Base-by-base conservation (phyloP, 92 coral and sea anemone genomes). In the Actinostola sp. region DNA sequence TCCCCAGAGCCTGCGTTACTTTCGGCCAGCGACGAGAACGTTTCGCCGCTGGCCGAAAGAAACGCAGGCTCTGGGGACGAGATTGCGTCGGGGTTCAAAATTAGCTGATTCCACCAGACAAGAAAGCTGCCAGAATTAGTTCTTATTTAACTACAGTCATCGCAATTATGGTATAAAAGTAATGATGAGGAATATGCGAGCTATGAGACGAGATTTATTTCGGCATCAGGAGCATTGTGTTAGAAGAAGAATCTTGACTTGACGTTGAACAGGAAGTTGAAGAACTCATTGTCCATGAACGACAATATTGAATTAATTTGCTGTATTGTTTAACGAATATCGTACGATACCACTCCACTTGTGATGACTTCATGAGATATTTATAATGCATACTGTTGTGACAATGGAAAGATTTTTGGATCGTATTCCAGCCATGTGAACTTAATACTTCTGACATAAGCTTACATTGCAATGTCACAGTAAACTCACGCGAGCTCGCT, bases 61-160 rank as follows among this genome's bases (percentile, higher is more conserved):
- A 16, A 10, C 32, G 28, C 31, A 20, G 20, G 31, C 31, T n/a
- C n/a, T n/a, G n/a, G n/a, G n/a, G n/a, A n/a, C n/a, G 42, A 27
- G 56, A 70, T 71, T 66, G 77, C 77, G 77, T 71, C 77, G 77
- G 62, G 62, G 25, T 71, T 71, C 66, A 71, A 71, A 71, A 24
- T 71, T 65, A 65, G 71, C 38, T 43, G 71, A 65, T 43, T 43
- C 71, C 28, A 65, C 55, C 52, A 39, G 62, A 8, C 42, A 27
- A 36, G 41, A 55, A 71, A 68, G 2, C 62, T 15, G 27, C 63
- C 75, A 54, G 42, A 71, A 28, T 71, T 55, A 71, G 77, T 35
- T 28, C 51, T 89, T 89, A 89, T 84, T 79, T 89, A 82, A 89
- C 76, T 43, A 26, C 43, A 63, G n/a, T 57, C 66, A 70, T 88